phyloP scores from a whole-genome alignment of 1,140 invertebrate genomes.

The Aradophagus sp. region DNA sequence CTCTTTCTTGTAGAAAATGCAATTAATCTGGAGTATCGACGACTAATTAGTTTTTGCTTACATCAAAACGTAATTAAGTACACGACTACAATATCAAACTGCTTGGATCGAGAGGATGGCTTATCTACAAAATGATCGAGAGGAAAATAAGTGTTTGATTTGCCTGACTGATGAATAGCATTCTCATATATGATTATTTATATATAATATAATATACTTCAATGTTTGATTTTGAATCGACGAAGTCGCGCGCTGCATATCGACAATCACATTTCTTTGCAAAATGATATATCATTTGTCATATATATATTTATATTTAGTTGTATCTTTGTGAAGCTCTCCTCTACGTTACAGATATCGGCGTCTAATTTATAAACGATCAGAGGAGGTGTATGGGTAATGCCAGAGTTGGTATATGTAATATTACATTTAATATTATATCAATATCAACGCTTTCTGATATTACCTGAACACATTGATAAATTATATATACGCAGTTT shows the following conservation, averaged over 20 bases:
- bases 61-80: too few species aligned
- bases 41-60: too few species aligned
- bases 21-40: too few species aligned
- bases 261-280: slow-evolving; percentile 45
- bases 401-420: slow-evolving; percentile 35
- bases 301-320: slow-evolving; percentile 40
- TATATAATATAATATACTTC: slow-evolving; percentile 32
- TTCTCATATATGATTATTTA: slow-evolving; percentile 24
- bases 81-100: too few species aligned
- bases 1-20: too few species aligned
- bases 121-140: too few species aligned
- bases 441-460: slow-evolving; percentile 32
- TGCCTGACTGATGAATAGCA: slow-evolving; percentile 29
- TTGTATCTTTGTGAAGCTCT: slow-evolving; percentile 46
- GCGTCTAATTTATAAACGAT: slow-evolving; percentile 34
- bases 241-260: slow-evolving; percentile 41
- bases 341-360: slow-evolving; percentile 40
- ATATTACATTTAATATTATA: slow-evolving; percentile 48
- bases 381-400: slow-evolving; percentile 24
- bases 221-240: slow-evolving; percentile 49
- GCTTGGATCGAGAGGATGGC: too few species aligned
- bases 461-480: slow-evolving; percentile 44
- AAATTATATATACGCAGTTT: slow-evolving; percentile 34
- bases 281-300: slow-evolving; percentile 50
- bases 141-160: slow-evolving; percentile 29